A percentile compares a stretch with the other conserved stretches of the same genome.
Evolutionary conservation across 2,888 invertebrate genomes (phyloP).

Genomic region (Tetropium fuscum): DNA sequence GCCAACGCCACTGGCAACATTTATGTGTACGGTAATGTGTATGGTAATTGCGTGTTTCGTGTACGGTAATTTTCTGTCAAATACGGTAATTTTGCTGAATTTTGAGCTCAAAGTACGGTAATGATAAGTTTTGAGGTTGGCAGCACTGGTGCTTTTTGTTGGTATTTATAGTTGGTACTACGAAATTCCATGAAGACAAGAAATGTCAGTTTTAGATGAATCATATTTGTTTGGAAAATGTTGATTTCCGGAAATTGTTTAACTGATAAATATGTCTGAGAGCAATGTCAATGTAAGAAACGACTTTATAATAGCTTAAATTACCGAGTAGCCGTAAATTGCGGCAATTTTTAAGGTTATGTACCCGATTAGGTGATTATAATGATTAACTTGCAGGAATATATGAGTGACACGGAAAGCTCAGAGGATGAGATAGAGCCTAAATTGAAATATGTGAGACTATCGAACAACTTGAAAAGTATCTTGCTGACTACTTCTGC

Average conservation of each 20-base stretch:
- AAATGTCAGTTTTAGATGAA: conserved; percentile 36
- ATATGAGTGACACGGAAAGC: conserved; percentile 59
- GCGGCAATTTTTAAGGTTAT: conserved; percentile 7
- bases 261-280: conserved; percentile 43
- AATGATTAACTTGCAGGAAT: conserved; percentile 50
- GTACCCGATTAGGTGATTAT: neutral
- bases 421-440: conserved; percentile 80
- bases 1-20: too few relatives aligned
- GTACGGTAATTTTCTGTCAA: too few relatives aligned
- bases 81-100: too few relatives aligned
- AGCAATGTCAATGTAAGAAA: conserved; percentile 40
- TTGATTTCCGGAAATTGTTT: conserved; percentile 29
- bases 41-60: too few relatives aligned
- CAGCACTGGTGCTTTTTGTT: neutral
- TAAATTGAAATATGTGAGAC: conserved; percentile 90
- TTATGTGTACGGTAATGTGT: too few relatives aligned
- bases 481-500: conserved; percentile 89
- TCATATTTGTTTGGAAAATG: conserved; percentile 44
- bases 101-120: too few relatives aligned
- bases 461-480: conserved; percentile 87
- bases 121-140: neutral
- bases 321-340: neutral
- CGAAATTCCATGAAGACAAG: too few relatives aligned
- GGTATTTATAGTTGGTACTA: too few relatives aligned
- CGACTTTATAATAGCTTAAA: neutral